Conservation (phyloP, 2,888 invertebrate genomes). For the Dorcus parallelipipedus region DNA sequence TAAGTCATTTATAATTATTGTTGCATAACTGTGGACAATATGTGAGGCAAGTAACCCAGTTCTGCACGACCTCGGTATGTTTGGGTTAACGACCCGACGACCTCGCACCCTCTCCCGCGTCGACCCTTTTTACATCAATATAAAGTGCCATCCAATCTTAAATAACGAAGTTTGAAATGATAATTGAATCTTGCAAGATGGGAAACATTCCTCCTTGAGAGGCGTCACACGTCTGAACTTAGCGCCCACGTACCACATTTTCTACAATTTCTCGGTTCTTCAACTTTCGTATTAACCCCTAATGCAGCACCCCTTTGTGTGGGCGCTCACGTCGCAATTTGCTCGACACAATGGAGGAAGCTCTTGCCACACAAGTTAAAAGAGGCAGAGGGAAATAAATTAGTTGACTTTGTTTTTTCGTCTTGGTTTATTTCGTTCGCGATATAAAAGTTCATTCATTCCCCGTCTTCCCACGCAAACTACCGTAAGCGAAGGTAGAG, state of each 20-base stretch:
- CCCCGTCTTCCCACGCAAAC: slow-evolving; percentile 25
- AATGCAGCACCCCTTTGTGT: no score
- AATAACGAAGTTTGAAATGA: no score
- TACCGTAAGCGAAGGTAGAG: slow-evolving; percentile 22
- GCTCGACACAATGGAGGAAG: no score
- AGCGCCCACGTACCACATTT: not conserved
- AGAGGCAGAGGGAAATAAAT: no score
- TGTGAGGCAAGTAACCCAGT: slow-evolving; percentile 29
- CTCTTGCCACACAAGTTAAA: no score
- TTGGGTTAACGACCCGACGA: slow-evolving; percentile 30
- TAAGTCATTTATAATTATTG: slow-evolving; percentile 26
- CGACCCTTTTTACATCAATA: not conserved
- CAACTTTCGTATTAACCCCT: not conserved
- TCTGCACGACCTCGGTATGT: slow-evolving; percentile 25
- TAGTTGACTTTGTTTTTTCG: no score
- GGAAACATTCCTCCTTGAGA: not conserved
- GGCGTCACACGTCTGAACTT: slow-evolving; percentile 6
- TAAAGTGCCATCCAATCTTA: no score
- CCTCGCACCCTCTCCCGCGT: slow-evolving; percentile 17
- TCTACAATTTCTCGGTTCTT: not conserved
- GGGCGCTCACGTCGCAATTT: no score
- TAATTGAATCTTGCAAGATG: no score
- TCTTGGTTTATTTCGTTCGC: not conserved
- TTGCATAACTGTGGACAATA: slow-evolving; percentile 24
- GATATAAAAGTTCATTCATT: slow-evolving; percentile 11